These are phyloP conservation scores for Alloplasta piceator DNA, from an alignment of 2,888 invertebrate species.

Conservation along the genomic window DNA sequence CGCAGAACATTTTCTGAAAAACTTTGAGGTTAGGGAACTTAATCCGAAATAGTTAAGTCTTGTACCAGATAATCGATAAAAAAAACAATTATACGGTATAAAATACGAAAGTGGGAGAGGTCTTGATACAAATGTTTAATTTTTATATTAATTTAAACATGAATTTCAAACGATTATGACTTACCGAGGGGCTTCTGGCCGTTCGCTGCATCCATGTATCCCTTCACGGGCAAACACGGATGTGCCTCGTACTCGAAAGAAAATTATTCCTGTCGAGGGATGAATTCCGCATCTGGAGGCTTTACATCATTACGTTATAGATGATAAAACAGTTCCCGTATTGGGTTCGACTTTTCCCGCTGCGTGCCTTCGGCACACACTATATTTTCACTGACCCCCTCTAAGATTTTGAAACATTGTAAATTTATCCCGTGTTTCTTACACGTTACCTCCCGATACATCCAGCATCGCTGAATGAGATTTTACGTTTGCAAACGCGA, in stretches of 20 bases:
- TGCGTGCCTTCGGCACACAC: background rate
- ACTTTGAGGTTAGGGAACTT: too few species aligned
- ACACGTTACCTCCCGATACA: background rate
- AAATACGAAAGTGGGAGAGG: too few species aligned
- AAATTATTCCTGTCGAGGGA: constrained; percentile 46
- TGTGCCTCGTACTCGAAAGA: constrained; percentile 64
- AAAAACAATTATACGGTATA: too few species aligned
- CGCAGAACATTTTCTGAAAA: too few species aligned
- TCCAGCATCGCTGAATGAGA: too few species aligned
- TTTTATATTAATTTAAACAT: too few species aligned
- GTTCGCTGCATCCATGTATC: constrained; percentile 80
- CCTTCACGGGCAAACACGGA: constrained; percentile 76
- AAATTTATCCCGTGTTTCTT: background rate
- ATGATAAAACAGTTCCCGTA: constrained; percentile 19
- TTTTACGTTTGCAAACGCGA: too few species aligned
- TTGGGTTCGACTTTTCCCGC: background rate
- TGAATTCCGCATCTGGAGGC: constrained; percentile 43
- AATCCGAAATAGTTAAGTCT: too few species aligned
- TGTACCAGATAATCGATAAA: too few species aligned
- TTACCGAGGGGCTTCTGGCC: constrained; percentile 80
- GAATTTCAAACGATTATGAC: constrained; percentile 39
- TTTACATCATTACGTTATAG: constrained; percentile 58
- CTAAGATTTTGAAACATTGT: too few species aligned
- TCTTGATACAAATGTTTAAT: too few species aligned
- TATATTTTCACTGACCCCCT: too few species aligned